Evolutionary conservation across 1,140 invertebrate genomes (phyloP), one percentile per base, ranked within the genome.

Genomic region (fruit fly (Drosophila melanogaster)): DNA sequence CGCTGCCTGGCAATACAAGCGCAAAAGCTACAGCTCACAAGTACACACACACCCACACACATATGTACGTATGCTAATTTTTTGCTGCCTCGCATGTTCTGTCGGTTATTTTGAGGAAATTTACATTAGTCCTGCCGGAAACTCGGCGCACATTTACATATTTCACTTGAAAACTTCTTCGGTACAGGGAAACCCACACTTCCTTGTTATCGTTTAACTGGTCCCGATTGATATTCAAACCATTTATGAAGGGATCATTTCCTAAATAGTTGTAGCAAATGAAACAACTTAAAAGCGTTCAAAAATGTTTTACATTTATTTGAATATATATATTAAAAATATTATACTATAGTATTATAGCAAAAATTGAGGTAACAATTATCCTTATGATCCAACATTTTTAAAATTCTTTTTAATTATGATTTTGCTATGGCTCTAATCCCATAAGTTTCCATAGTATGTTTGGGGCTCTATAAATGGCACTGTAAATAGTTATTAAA

Each of bases 81-180:
- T 80, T 61, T 56, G 57, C 38, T 43, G 41, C 19, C 41, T 59
- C 49, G 61, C 44, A 40, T 57, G 47, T 53, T 77, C 66, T 65
- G 53, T 47, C 69, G 54, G 46, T 65, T 81, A 81, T 81, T 80
- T 85, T 78, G 61, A 71, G 74, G 75, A 86, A 81, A 87, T 87
- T 81, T 81, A 75, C 72, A 85, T 84, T 69, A 60, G 61, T 77
- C 55, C 54, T 49, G 53, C 44, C 44, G 37, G 64, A 70, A 70
- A 40, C 67, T 47, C 60, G 44, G 50, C 57, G 56, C 47, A 41
- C 50, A 72, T 66, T 85, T 60, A 66, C 72, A 72, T 65, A 70
- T 77, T 60, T 85, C 35, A 30, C 47, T 69, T 46, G 15, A 64
- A 74, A 75, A 24, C 35, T 38, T 26, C 58, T 15, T 6, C 41